Base-by-base conservation (phyloP, 2,888 invertebrate species). In the Tinea pellionella region DNA sequence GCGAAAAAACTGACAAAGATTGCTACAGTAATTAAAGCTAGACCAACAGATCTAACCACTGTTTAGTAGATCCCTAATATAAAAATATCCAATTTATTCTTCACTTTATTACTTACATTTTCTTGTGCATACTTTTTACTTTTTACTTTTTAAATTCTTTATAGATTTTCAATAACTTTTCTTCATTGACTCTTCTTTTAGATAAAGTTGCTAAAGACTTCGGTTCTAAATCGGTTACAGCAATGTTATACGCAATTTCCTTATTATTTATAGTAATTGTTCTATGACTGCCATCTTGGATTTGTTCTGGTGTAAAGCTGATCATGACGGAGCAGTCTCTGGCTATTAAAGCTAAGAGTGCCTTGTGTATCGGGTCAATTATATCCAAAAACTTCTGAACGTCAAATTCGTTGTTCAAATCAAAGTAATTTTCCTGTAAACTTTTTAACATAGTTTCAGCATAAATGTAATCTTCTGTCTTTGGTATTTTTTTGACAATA, bases 281-380 rank as follows among this genome's bases (percentile, higher is more conserved):
- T 29, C 80, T 66, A 59, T 61, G 69, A n/a, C 73, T 69, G 24
- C 63, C 64, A n/a, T 67, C 65, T 61, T 72, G 67, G 59, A 68
- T 63, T 59, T 59, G 64, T 41, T 69, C 63, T 61, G 68, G 61
- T 60, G 76, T 66, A 63, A 92, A 86, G 59, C 90, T 86, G 59
- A 92, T 84, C 90, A 92, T 91, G 24, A 92, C 86, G 0, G 92
- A 93, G 68, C 92, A 92, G 69, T 93, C 93, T 72, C 90, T 92
- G 16, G 91, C 90, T 3, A 92, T 89, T 29, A 92, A 90, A 12
- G 92, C 90, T 65, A 92, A 80, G 60, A 92, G 74, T 1, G 78
- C 75, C 59, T 76, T 64, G 58, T 78, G 66, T 29, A 69, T 59
- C 0, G 72, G 66, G 30, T 74, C 64, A 6, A 67, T 43, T 0